Conservation (phyloP, 1,140 invertebrate genomes). For the Chironomus tepperi region DNA sequence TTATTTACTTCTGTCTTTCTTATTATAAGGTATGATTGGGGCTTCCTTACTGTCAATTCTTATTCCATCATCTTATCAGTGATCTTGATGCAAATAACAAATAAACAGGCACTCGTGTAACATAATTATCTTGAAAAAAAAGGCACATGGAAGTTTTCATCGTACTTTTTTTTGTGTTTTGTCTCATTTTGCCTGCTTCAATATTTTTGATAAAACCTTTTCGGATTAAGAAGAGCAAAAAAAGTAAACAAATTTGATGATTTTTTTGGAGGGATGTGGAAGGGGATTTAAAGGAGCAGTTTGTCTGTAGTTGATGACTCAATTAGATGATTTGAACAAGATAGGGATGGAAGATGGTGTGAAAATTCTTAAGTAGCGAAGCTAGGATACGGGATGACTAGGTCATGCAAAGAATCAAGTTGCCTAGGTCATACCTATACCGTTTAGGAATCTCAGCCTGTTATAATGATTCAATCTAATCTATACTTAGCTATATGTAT, state of each 20-base stretch:
- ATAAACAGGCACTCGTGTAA: neutral
- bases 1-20: neutral
- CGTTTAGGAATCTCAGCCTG: too few species aligned
- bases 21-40: neutral
- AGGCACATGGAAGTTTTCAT: neutral
- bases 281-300: too few species aligned
- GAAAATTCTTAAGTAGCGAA: too few species aligned
- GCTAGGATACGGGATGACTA: too few species aligned
- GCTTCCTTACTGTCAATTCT: neutral
- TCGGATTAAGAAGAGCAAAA: neutral
- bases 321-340: too few species aligned
- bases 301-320: too few species aligned
- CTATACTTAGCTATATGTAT: too few species aligned
- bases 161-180: neutral
- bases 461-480: too few species aligned
- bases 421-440: too few species aligned
- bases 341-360: too few species aligned
- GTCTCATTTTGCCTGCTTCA: too few species aligned
- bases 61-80: conserved; percentile 4
- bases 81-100: conserved; percentile 13
- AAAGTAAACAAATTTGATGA: neutral
- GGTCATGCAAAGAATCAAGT: too few species aligned
- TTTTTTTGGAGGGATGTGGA: neutral
- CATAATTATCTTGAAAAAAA: neutral
- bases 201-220: neutral